Base-by-base conservation (phyloP, 2,113 vertebrate species). In the Dicentrarchus labrax region DNA sequence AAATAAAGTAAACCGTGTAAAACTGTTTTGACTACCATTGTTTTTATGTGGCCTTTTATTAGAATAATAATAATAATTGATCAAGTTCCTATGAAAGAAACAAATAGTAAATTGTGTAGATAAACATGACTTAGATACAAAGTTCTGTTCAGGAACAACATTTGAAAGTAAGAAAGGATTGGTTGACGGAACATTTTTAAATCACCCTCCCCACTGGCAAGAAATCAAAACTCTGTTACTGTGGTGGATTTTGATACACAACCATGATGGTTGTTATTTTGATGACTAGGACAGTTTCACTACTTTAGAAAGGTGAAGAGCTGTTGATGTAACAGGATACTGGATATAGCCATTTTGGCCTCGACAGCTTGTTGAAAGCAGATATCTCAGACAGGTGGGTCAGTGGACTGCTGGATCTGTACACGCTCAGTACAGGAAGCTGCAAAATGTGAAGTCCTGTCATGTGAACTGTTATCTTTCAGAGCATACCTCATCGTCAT, bases 321-420 rank as follows among this genome's bases (percentile, higher is more conserved):
- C 54, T 54, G 53, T 22, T 59, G 39, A 22, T 62, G 80, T 68
- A 82, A 88, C 21, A 30, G 13, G 43, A 84, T 3, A 61, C 38
- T 9, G 41, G 7, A 15, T 41, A 21, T 51, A 15, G n/a, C 16
- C 69, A 22, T 15, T 57, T 43, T 62, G 61, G 36, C 61, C 36
- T 67, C 13, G 53, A 60, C 21, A 36, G 56, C 5, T 45, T 66
- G 41, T 15, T 83, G 60, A 78, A 87, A 72, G 54, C 54, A 59
- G 57, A 82, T 47, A 61, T 8, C 9, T n/a, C n/a, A 76, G 60
- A 76, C 24, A 61, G 56, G 39, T 22, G 41, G 71, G 61, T 78
- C 57, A 51, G 21, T 57, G 60, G 19, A 64, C 50, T 50, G 8
- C 36, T 24, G 21, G 57, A 45, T 30, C 17, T 38, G 75, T 17